Percentiles rank a stretch among this genome's conserved stretches.
phyloP scores from a whole-genome alignment of 2,113 vertebrate genomes.

The Rissa tridactyla region DNA sequence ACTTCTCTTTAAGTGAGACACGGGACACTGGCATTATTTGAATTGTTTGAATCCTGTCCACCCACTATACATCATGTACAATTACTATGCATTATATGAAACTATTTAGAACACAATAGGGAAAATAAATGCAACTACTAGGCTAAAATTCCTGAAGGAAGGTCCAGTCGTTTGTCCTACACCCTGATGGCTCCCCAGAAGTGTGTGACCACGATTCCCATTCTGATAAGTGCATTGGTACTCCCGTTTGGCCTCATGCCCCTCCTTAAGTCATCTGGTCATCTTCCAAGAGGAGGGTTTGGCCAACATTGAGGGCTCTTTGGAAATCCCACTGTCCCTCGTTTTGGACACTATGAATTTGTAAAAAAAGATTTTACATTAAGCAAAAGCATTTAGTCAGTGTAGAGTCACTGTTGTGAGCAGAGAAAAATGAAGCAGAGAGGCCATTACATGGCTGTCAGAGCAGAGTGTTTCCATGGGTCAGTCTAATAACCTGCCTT shows the following conservation, averaged over 20 bases:
- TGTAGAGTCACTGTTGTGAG: not conserved
- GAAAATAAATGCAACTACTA: not conserved
- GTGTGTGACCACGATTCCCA: not conserved
- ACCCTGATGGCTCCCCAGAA: not conserved
- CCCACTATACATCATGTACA: not conserved
- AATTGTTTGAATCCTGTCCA: not conserved
- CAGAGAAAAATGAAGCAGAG: not conserved
- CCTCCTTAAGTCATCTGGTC: not conserved
- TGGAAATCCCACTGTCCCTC: not conserved
- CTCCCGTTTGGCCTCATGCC: not conserved
- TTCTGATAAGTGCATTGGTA: not conserved
- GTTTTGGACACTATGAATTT: not conserved
- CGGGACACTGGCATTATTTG: not conserved
- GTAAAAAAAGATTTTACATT: not conserved
- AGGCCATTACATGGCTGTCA: not conserved
- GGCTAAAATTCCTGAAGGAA: not conserved
- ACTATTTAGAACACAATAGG: not conserved
- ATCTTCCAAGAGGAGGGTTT: not conserved
- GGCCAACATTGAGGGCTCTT: not conserved
- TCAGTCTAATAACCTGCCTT: conserved; percentile 1
- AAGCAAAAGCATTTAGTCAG: not conserved
- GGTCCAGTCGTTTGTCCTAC: not conserved
- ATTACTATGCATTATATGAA: not conserved
- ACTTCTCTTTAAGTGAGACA: not conserved
- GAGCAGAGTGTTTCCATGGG: not conserved